Evolutionary conservation across 1,140 invertebrate genomes (phyloP).

Genomic region (Ips nitidus): DNA sequence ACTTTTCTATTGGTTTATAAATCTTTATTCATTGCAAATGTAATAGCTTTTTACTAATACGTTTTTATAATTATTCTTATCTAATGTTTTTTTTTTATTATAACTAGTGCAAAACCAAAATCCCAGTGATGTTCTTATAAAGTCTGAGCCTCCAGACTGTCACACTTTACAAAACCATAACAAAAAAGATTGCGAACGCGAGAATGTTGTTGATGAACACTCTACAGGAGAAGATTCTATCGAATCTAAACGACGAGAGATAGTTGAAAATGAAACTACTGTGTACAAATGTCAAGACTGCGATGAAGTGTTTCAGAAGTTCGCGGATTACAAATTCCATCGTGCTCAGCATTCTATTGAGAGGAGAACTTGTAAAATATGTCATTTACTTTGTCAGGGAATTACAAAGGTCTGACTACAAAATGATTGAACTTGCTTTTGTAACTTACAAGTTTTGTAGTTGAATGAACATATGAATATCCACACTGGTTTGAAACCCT

Average conservation of each 20-base stretch:
- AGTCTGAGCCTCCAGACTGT: slow-evolving; percentile 7
- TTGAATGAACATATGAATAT: slow-evolving; percentile 66
- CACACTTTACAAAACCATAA: background rate
- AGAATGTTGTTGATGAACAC: background rate
- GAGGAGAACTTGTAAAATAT: slow-evolving; percentile 52
- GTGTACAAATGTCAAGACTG: slow-evolving; percentile 41
- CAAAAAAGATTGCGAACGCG: background rate
- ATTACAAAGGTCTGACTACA: slow-evolving; percentile 23
- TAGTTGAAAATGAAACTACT: slow-evolving; percentile 41
- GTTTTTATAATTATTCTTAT: no score
- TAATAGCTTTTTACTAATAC: no score
- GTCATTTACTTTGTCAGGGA: slow-evolving; percentile 50
- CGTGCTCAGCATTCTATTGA: slow-evolving; percentile 48
- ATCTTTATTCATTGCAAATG: no score
- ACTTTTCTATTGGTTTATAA: no score
- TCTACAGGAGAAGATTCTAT: slow-evolving; percentile 13
- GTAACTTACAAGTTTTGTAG: slow-evolving; percentile 37
- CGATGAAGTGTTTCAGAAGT: slow-evolving; percentile 36
- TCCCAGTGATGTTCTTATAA: background rate
- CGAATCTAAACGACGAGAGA: slow-evolving; percentile 17
- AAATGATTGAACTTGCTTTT: background rate
- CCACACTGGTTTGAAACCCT: slow-evolving; percentile 70
- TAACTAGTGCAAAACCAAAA: no score
- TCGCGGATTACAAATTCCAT: slow-evolving; percentile 38
- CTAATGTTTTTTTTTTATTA: no score